Conservation (phyloP, 2,797 vertebrate species). For the Platyrinchus mystaceus region DNA sequence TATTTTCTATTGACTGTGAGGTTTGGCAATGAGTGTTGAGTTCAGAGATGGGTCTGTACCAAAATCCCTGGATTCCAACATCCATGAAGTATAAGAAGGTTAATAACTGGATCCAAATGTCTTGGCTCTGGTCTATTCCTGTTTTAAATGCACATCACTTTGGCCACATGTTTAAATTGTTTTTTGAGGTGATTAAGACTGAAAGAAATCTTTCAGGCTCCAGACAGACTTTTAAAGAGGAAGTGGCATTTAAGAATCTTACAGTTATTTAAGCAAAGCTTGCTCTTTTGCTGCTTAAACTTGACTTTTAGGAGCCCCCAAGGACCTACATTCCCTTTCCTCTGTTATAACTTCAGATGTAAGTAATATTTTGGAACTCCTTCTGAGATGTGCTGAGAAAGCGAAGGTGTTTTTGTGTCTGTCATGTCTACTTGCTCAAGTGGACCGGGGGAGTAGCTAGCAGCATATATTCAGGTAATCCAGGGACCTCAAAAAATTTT, state of each 20-base stretch:
- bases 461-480: neutral
- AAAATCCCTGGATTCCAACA: constrained; percentile 13
- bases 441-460: neutral
- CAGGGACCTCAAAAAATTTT: neutral
- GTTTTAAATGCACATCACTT: constrained; percentile 20
- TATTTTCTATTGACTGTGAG: constrained; percentile 51
- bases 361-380: neutral
- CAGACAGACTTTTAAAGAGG: constrained; percentile 32
- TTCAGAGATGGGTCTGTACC: constrained; percentile 14
- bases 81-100: constrained; percentile 8
- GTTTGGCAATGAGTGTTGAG: constrained; percentile 20
- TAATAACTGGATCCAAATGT: constrained; percentile 32
- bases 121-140: constrained; percentile 15
- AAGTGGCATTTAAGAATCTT: constrained; percentile 36
- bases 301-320: constrained; percentile 55
- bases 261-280: constrained; percentile 20
- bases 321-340: constrained; percentile 11
- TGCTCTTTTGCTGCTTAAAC: constrained; percentile 64
- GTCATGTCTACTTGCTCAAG: neutral
- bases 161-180: constrained; percentile 4
- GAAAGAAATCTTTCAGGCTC: constrained; percentile 35
- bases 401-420: neutral
- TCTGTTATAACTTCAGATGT: constrained; percentile 17
- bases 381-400: neutral
- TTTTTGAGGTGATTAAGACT: constrained; percentile 28